Evolutionary conservation across 1,140 invertebrate species (phyloP), one percentile per base, ranked within the genome.

Genomic region (Neomicropteryx cornuta): DNA sequence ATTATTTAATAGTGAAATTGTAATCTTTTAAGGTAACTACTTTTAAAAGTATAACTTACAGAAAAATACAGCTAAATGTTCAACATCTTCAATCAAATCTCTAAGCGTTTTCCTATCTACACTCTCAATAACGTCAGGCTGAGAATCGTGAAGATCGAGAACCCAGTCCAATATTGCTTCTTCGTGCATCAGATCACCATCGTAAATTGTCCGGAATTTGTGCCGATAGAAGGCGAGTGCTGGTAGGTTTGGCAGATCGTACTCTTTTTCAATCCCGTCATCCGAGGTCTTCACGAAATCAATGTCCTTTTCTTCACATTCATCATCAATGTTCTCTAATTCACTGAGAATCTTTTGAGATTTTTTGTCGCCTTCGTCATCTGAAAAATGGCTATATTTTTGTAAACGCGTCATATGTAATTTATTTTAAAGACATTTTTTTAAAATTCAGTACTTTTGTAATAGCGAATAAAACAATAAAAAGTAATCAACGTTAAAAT

Each of bases 201-300:
- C 68, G 49, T 86, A 91, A 53, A 93, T 87, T 48, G 87, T 85
- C 35, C 89, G 79, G 60, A 93, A 92, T 57, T 89, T 87, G 49
- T 88, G 81, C 45, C 87, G 75, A 62, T 93, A 95, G 63, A 91
- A 94, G 18, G 86, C 86, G 19, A 95, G 66, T 13, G 87, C 76
- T 39, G 90, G 89, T 24, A 93, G 63, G 24, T 73, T 70, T 33
- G 84, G 73, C 21, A 95, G 68, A 65, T 91, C 87, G 55, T 92
- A 94, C 68, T 93, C 87, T 52, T 85, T 85, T 33, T 87, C 81
- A 40, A 93, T 79, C 33, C 83, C 82, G 20, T 86, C 80, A 53
- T 94, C 90, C 8, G 87, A 91, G 46, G 90, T 91, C 62, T 93
- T 94, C 1, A 95, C 83, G 57, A 94, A 93, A 56, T 89, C 84